A percentile compares a stretch with the other conserved stretches of the same genome.
These are phyloP conservation scores for Diadophis punctatus DNA, from an alignment of 2,113 vertebrate species.

Conservation along the genomic window DNA sequence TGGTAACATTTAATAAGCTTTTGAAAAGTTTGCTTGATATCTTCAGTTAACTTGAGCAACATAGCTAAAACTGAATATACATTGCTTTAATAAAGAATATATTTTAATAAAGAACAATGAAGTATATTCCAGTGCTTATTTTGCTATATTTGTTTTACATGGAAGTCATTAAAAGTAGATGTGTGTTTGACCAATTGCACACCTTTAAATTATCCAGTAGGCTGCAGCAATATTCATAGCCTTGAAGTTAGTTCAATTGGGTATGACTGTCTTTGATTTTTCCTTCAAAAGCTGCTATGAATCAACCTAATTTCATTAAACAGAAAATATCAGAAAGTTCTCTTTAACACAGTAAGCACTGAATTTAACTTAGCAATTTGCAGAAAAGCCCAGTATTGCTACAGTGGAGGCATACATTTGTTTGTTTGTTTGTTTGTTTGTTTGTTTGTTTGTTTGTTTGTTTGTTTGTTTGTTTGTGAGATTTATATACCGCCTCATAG, in stretches of 20 bases:
- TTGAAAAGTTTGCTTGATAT: background rate
- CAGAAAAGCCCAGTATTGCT: background rate
- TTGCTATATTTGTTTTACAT: background rate
- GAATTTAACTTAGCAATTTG: background rate
- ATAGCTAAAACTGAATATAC: background rate
- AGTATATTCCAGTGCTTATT: background rate
- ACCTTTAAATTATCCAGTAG: background rate
- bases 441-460: no score
- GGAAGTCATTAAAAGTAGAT: background rate
- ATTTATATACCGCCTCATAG: no score
- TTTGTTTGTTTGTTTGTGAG: no score
- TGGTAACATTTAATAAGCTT: background rate
- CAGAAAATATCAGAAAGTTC: background rate
- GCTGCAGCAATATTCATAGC: background rate
- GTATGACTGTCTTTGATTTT: background rate
- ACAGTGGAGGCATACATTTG: background rate
- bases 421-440: no score
- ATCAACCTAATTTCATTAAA: background rate
- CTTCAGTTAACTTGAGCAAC: background rate
- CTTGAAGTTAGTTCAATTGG: background rate
- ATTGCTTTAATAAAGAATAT: background rate
- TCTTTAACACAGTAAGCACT: background rate
- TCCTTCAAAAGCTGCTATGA: background rate
- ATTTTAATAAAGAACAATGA: background rate
- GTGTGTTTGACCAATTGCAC: background rate